phyloP scores from a whole-genome alignment of 2,888 invertebrate genomes.

The Melieria picta region DNA sequence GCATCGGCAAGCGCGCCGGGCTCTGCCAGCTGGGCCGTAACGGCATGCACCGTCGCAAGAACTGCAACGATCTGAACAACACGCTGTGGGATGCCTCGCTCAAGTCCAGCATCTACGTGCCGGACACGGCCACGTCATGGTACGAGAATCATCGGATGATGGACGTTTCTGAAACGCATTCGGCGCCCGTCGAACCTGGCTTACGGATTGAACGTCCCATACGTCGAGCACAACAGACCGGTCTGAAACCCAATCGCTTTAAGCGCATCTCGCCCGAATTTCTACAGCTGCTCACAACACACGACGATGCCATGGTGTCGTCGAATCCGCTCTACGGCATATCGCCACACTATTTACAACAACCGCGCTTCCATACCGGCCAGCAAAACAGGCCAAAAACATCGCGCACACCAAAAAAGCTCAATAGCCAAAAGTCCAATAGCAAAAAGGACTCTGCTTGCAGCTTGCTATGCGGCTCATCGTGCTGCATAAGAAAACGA shows the following conservation, averaged over 20 bases:
- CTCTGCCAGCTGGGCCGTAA: conserved; percentile 17
- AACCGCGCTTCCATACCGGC: neutral
- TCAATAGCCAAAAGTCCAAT: neutral
- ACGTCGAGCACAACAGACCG: conserved; percentile 37
- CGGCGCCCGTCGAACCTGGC: neutral
- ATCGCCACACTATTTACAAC: conserved; percentile 38
- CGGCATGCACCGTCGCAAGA: conserved; percentile 10
- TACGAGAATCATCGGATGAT: conserved; percentile 30
- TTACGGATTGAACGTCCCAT: conserved; percentile 17
- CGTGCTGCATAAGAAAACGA: neutral
- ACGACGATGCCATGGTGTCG: conserved; percentile 44
- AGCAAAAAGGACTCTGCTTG: neutral
- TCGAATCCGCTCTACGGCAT: conserved; percentile 49
- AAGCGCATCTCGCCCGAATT: conserved; percentile 57
- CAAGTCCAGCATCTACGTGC: conserved; percentile 37
- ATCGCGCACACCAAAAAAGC: neutral
- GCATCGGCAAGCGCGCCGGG: conserved; percentile 16
- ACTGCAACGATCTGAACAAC: conserved; percentile 25
- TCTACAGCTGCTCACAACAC: conserved; percentile 46
- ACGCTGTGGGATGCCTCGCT: conserved; percentile 34
- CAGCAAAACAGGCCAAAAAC: neutral
- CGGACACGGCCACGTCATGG: conserved; percentile 42
- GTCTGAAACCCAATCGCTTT: conserved; percentile 45
- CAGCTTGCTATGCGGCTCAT: neutral
- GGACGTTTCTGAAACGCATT: neutral